Base-by-base conservation (phyloP, 2,797 vertebrate genomes). In the Lagorchestes hirsutus region DNA sequence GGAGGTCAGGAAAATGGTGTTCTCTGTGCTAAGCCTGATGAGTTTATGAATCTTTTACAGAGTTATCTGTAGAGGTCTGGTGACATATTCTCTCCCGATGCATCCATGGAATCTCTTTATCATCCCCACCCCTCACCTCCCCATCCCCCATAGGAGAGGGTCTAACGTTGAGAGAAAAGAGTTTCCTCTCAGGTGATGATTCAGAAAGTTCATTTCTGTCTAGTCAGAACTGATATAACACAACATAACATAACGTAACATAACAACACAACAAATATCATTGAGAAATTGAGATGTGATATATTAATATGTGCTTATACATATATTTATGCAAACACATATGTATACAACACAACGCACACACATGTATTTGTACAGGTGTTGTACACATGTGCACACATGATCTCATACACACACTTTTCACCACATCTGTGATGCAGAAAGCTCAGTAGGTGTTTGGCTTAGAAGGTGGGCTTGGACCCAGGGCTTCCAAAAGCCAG, bases 391-490 rank as follows among this genome's bases (percentile, higher is more conserved):
- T 16, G 24, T 46, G 67, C 28, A 24, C 11, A 10, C 40, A 18
- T 40, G 3, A 1, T 40, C 6, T 74, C 67, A 74, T 6, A 74
- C 5, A n/a, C 16, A 22, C 5, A 57, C 56, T 62, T 62, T 34
- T 67, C 34, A 40, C 18, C 12, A 9, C n/a, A 18, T 74, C 34
- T 1, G 6, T 82, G 18, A 46, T 9, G 40, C 40, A 24, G n/a
- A 82, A 46, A 82, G 40, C 74, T 82, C 9, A 3, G 18, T 10
- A 58, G 82, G 52, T 54, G 2, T 67, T n/a, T 14, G 28, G n/a
- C 40, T 96, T 50, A 92, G 55, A 24, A 50, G 95, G 56, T 50
- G 58, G 90, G 55, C 96, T 57, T 90, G 54, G 93, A 93, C 91
- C 58, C 92, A 58, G 93, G 93, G 59, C 54, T 55, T 94, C 50